These are phyloP conservation scores for Ormyrus labotus DNA, from an alignment of 2,888 invertebrate genomes.

Conservation along the genomic window DNA sequence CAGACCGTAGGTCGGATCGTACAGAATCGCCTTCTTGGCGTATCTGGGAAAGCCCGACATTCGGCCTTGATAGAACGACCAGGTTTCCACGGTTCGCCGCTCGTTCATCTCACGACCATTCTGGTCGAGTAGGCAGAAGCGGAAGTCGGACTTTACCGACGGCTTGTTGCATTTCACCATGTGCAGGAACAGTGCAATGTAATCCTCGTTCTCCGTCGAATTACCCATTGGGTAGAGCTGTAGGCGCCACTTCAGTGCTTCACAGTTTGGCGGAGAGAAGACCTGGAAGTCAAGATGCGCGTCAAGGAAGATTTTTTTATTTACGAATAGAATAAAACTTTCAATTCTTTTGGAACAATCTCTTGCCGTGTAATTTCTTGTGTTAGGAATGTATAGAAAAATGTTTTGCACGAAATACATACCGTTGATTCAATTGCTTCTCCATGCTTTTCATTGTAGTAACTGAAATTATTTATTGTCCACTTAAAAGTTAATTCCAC, in stretches of 20 bases:
- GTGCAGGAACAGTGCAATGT: slow-evolving; percentile 45
- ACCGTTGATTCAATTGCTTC: slow-evolving; percentile 42
- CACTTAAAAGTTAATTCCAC: slow-evolving; percentile 36
- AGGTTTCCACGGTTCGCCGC: slow-evolving; percentile 39
- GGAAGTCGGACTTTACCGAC: slow-evolving; percentile 33
- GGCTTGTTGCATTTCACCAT: slow-evolving; percentile 39
- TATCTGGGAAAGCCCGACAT: slow-evolving; percentile 45
- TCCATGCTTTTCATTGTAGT: slow-evolving; percentile 35
- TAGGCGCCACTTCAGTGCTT: slow-evolving; percentile 34
- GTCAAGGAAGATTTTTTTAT: neutral
- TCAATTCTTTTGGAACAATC: too few species aligned
- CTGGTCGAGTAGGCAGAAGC: slow-evolving; percentile 35
- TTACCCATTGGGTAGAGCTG: slow-evolving; percentile 43
- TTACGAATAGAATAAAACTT: neutral
- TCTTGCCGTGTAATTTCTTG: neutral
- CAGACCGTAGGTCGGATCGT: slow-evolving; percentile 11
- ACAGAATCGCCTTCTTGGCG: neutral
- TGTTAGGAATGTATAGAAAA: neutral
- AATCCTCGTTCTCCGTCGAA: slow-evolving; percentile 33
- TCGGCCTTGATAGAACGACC: slow-evolving; percentile 37
- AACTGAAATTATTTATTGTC: slow-evolving; percentile 41
- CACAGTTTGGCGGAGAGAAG: slow-evolving; percentile 10
- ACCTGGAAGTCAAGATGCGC: slow-evolving; percentile 8
- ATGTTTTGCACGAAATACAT: neutral
- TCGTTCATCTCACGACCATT: slow-evolving; percentile 38